phyloP scores from a whole-genome alignment of 2,888 invertebrate species.

The Asteroscopus sphinx region DNA sequence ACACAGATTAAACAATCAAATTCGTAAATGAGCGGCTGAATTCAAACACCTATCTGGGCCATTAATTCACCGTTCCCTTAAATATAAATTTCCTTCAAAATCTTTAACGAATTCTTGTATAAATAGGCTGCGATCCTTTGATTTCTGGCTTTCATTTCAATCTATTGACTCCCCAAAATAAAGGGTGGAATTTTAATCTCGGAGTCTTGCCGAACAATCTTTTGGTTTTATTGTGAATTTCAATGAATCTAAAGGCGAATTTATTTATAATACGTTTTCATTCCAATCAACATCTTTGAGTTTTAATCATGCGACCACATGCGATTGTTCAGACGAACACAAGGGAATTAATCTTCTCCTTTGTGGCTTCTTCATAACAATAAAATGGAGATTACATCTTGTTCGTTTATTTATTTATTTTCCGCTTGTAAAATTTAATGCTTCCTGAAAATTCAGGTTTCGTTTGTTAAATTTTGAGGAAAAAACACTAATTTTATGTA shows the following conservation, averaged over 20 bases:
- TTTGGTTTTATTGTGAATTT: slow-evolving; percentile 58
- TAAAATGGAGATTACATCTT: slow-evolving; percentile 28
- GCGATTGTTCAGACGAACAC: slow-evolving; percentile 32
- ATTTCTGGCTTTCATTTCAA: slow-evolving; percentile 76
- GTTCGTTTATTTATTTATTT: slow-evolving; percentile 23
- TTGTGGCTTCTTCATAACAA: slow-evolving; percentile 22
- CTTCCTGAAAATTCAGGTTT: not conserved
- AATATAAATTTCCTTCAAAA: slow-evolving; percentile 48
- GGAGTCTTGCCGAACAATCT: slow-evolving; percentile 65
- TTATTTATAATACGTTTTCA: slow-evolving; percentile 52
- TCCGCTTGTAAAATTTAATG: slow-evolving; percentile 23
- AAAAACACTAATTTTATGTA: too few relatives aligned
- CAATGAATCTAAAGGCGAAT: slow-evolving; percentile 34
- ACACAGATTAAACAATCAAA: slow-evolving; percentile 11
- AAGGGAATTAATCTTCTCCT: slow-evolving; percentile 43
- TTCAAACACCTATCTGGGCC: slow-evolving; percentile 23
- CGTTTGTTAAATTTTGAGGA: too few relatives aligned
- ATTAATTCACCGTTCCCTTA: slow-evolving; percentile 30
- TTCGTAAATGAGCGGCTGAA: slow-evolving; percentile 17
- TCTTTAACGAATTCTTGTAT: slow-evolving; percentile 66
- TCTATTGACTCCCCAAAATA: slow-evolving; percentile 77
- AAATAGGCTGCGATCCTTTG: slow-evolving; percentile 66
- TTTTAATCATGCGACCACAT: slow-evolving; percentile 34
- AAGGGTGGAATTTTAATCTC: slow-evolving; percentile 79
- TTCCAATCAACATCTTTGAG: slow-evolving; percentile 37